A percentile compares a stretch with the other conserved stretches of the same genome.
These are phyloP conservation scores for Varanus salvator DNA, from an alignment of 2,113 vertebrate species.

Conservation along the genomic window DNA sequence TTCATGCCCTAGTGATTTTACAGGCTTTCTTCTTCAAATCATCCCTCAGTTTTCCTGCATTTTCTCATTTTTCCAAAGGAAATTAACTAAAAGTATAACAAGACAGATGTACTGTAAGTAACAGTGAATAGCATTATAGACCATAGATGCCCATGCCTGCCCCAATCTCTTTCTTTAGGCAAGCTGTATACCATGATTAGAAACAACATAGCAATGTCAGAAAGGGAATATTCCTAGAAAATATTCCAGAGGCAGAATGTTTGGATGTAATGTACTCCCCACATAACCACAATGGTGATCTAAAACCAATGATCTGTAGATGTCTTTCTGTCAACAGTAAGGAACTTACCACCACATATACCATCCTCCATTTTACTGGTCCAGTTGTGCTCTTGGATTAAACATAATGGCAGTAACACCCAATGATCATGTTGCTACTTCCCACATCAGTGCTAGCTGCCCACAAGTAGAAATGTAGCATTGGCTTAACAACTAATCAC, in stretches of 20 bases:
- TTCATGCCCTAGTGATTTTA: slow-evolving; percentile 66
- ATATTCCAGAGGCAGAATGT: neutral
- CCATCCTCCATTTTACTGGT: neutral
- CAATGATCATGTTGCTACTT: neutral
- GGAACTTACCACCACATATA: neutral
- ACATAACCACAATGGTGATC: neutral
- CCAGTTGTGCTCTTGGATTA: neutral
- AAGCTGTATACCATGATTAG: slow-evolving; percentile 50
- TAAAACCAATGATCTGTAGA: neutral
- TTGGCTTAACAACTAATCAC: neutral
- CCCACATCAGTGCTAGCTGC: neutral
- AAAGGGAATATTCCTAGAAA: slow-evolving; percentile 28
- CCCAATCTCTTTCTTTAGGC: slow-evolving; percentile 40
- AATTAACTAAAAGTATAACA: slow-evolving; percentile 59
- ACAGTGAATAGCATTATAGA: slow-evolving; percentile 59
- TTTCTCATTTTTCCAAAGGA: slow-evolving; percentile 49
- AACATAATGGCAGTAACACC: neutral
- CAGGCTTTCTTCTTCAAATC: slow-evolving; percentile 62
- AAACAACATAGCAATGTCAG: slow-evolving; percentile 45
- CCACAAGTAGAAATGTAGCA: neutral
- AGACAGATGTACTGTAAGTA: slow-evolving; percentile 69
- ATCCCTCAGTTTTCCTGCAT: slow-evolving; percentile 63
- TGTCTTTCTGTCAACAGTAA: neutral
- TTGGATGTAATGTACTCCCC: neutral
- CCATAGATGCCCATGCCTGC: slow-evolving; percentile 59